Evolutionary conservation across 1,140 invertebrate species (phyloP).

Genomic region (Lordiphosa mommai): DNA sequence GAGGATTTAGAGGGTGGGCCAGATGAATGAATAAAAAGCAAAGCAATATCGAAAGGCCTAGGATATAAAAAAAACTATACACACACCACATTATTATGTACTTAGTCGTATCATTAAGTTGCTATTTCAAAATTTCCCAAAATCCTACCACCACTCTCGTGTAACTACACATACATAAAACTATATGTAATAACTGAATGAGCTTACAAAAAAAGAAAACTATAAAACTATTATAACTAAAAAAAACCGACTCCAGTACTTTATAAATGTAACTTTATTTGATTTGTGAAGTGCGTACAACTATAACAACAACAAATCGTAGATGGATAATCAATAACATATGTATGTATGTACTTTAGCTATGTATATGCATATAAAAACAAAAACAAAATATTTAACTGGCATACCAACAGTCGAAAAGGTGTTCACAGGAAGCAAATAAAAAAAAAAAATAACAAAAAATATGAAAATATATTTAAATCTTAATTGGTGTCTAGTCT

Average conservation of each 20-base stretch:
- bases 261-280: conserved; percentile 62
- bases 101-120: conserved; percentile 60
- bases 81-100: conserved; percentile 33
- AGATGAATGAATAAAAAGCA: conserved; percentile 36
- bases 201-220: conserved; percentile 65
- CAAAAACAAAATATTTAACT: conserved; percentile 62
- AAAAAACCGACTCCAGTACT: conserved; percentile 52
- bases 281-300: conserved; percentile 48
- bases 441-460: conserved; percentile 40
- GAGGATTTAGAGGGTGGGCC: neutral
- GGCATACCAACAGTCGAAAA: conserved; percentile 73
- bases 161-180: too few relatives aligned
- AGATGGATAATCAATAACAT: conserved; percentile 57
- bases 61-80: neutral
- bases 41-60: conserved; percentile 65
- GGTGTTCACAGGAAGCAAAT: conserved; percentile 58
- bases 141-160: conserved; percentile 10
- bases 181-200: conserved; percentile 66
- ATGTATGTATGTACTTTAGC: conserved; percentile 23
- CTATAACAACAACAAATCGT: conserved; percentile 59
- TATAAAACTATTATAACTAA: conserved; percentile 16
- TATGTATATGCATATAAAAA: conserved; percentile 37
- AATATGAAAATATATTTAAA: conserved; percentile 46
- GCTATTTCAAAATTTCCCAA: conserved; percentile 27
- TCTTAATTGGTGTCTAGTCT: conserved; percentile 78